phyloP scores from a whole-genome alignment of 1,140 invertebrate species.

The Philaenus spumarius region DNA sequence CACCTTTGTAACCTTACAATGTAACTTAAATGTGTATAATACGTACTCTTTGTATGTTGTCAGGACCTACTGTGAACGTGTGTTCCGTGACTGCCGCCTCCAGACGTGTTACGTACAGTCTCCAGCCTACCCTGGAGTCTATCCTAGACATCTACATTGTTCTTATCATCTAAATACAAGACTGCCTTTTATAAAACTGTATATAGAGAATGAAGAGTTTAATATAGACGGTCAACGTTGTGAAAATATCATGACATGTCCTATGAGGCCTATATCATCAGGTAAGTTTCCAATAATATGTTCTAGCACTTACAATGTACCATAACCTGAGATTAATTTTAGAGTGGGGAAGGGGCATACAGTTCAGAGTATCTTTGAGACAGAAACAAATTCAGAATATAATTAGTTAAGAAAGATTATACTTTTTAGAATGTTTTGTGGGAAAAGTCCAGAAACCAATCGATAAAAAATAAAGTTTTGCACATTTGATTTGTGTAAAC shows the following conservation, averaged over 20 bases:
- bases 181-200: constrained; percentile 82
- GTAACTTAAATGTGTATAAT: neutral
- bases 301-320: no score
- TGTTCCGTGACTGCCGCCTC: constrained; percentile 74
- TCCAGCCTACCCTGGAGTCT: constrained; percentile 85
- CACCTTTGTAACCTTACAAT: neutral
- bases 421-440: no score
- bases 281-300: no score
- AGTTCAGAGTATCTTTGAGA: no score
- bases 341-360: no score
- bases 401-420: no score
- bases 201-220: constrained; percentile 89
- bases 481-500: no score
- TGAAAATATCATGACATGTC: constrained; percentile 91
- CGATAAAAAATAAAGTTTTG: no score
- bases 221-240: constrained; percentile 89
- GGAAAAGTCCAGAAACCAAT: no score
- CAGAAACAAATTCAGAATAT: no score
- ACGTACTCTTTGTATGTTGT: constrained; percentile 7
- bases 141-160: constrained; percentile 83
- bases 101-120: constrained; percentile 91
- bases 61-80: constrained; percentile 81
- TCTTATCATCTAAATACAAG: constrained; percentile 80
- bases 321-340: no score
- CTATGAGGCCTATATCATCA: constrained; percentile 81